phyloP scores from a whole-genome alignment of 2,888 invertebrate genomes.

The Tiphia femorata region DNA sequence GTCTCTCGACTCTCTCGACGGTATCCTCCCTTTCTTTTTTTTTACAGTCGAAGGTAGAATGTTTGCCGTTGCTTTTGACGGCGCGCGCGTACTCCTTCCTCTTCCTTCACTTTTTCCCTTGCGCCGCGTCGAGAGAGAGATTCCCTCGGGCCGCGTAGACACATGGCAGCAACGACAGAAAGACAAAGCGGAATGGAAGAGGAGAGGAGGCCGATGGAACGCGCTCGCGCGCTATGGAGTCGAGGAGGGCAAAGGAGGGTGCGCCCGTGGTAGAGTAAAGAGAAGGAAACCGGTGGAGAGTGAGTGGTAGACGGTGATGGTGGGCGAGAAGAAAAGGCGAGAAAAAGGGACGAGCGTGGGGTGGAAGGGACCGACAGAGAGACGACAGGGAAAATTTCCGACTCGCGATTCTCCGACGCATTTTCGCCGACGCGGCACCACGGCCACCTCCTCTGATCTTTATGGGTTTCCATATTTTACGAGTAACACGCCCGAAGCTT shows the following conservation, averaged over 20 bases:
- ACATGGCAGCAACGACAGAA: constrained; percentile 19
- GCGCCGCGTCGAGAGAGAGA: constrained; percentile 22
- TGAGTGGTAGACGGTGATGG: neutral
- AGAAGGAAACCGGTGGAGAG: neutral
- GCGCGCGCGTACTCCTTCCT: neutral
- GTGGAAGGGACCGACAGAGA: too few species aligned
- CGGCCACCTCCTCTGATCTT: constrained; percentile 43
- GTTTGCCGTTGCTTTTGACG: neutral
- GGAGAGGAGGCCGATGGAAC: too few species aligned
- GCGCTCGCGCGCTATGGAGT: too few species aligned
- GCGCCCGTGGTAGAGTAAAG: neutral
- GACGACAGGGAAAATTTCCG: constrained; percentile 27
- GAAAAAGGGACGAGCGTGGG: neutral
- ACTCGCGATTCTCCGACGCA: constrained; percentile 28
- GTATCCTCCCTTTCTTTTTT: too few species aligned
- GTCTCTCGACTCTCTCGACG: too few species aligned
- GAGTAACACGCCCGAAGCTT: constrained; percentile 36
- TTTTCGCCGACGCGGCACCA: constrained; percentile 46
- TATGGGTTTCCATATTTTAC: constrained; percentile 50
- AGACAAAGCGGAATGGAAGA: constrained; percentile 7
- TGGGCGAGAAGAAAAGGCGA: neutral
- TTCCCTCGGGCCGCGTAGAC: constrained; percentile 21
- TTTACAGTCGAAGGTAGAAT: too few species aligned
- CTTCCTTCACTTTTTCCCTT: neutral
- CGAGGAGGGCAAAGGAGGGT: too few species aligned